These are phyloP conservation scores for Zaprionus capensis DNA, from an alignment of 1,140 invertebrate species.

Conservation along the genomic window DNA sequence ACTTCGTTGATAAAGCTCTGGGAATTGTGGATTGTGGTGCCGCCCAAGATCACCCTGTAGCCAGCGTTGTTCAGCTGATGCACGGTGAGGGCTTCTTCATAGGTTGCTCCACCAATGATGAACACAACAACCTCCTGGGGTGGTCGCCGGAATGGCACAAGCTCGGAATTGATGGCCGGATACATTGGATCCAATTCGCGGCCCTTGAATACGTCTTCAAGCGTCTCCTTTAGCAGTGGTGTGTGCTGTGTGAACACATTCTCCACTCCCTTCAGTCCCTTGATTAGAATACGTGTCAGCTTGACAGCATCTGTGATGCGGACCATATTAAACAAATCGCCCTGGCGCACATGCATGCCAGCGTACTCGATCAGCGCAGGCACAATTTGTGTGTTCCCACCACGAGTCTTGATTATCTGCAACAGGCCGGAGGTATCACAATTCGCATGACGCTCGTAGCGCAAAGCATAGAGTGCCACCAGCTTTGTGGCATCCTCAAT, in stretches of 20 bases:
- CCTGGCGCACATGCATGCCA: slow-evolving; percentile 90
- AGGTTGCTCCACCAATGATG: slow-evolving; percentile 98
- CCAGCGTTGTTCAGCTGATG: slow-evolving; percentile 93
- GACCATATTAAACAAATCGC: slow-evolving; percentile 90
- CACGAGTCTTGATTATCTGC: slow-evolving; percentile 89
- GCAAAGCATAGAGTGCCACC: slow-evolving; percentile 96
- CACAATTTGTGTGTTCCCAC: slow-evolving; percentile 87
- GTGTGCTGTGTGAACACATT: slow-evolving; percentile 99
- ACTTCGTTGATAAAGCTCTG: slow-evolving; percentile 91
- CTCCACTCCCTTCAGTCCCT: slow-evolving; percentile 96
- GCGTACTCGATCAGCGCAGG: slow-evolving; percentile 92
- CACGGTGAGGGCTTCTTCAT: slow-evolving; percentile 96
- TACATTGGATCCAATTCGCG: slow-evolving; percentile 92
- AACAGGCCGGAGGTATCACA: slow-evolving; percentile 92
- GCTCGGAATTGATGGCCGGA: slow-evolving; percentile 90
- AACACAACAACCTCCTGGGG: slow-evolving; percentile 97
- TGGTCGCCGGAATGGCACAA: slow-evolving; percentile 85
- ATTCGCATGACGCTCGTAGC: slow-evolving; percentile 95
- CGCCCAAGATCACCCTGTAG: slow-evolving; percentile 93
- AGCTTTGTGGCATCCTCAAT: slow-evolving; percentile 93
- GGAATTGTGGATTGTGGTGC: slow-evolving; percentile 96
- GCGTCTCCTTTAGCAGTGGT: slow-evolving; percentile 92
- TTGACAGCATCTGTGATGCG: slow-evolving; percentile 93
- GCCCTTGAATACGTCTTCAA: slow-evolving; percentile 96
- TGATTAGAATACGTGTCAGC: slow-evolving; percentile 95